phyloP scores from a whole-genome alignment of 2,888 invertebrate genomes.

The Noctua fimbriata region DNA sequence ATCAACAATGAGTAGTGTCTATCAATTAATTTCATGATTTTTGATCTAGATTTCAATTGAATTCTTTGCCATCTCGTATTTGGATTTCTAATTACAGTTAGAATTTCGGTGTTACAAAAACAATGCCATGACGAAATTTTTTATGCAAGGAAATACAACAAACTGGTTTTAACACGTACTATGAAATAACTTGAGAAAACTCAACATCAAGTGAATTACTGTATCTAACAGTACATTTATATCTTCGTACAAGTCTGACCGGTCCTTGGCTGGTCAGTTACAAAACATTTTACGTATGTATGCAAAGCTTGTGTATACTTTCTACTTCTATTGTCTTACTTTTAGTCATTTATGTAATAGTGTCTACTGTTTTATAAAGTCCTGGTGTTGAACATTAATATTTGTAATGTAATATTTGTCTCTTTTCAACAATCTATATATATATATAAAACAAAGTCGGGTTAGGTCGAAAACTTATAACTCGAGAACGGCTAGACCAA shows the following conservation, averaged over 20 bases:
- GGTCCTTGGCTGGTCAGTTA: constrained; percentile 50
- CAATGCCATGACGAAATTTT: constrained; percentile 14
- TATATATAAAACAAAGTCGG: too few relatives aligned
- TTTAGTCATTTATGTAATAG: constrained; percentile 36
- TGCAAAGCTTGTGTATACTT: constrained; percentile 49
- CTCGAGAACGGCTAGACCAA: too few relatives aligned
- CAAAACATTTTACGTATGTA: constrained; percentile 53
- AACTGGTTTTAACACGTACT: constrained; percentile 26
- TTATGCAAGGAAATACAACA: constrained; percentile 13
- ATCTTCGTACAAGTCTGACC: constrained; percentile 44
- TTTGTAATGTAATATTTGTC: too few relatives aligned
- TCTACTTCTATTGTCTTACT: constrained; percentile 52
- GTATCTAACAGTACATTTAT: constrained; percentile 22
- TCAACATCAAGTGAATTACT: constrained; percentile 21
- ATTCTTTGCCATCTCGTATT: background rate
- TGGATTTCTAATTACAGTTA: background rate
- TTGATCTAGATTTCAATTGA: background rate
- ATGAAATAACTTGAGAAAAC: constrained; percentile 35
- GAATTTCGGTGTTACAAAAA: background rate
- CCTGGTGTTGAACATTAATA: too few relatives aligned
- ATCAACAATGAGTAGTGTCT: background rate
- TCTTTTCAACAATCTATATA: too few relatives aligned
- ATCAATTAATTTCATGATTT: background rate
- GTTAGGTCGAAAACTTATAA: too few relatives aligned
- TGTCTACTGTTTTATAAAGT: background rate